phyloP scores from a whole-genome alignment of 2,113 vertebrate genomes.

The Pampusana beccarii region DNA sequence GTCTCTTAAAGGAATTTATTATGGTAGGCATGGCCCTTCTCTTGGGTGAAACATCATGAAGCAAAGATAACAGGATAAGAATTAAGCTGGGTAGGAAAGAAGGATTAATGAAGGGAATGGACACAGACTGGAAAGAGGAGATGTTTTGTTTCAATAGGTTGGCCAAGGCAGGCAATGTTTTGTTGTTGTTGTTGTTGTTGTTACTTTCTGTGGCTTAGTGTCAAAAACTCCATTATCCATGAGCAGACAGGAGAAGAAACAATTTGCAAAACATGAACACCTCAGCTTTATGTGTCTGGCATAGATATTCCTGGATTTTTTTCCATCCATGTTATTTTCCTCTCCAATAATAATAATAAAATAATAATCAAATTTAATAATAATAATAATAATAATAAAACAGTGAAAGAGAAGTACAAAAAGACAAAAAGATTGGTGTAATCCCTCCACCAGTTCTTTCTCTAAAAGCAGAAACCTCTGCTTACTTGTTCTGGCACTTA shows the following conservation, averaged over 20 bases:
- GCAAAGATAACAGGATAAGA: slow-evolving; percentile 21
- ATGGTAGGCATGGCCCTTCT: background rate
- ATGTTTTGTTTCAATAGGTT: slow-evolving; percentile 3
- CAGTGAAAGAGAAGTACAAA: background rate
- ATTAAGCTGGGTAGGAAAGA: slow-evolving; percentile 21
- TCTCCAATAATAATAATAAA: background rate
- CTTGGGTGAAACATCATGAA: background rate
- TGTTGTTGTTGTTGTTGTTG: background rate
- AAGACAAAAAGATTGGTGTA: background rate
- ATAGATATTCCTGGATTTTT: background rate
- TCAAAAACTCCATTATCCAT: slow-evolving; percentile 45
- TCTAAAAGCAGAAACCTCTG: background rate
- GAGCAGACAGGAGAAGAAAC: background rate
- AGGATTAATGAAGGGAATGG: slow-evolving; percentile 20
- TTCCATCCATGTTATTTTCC: background rate
- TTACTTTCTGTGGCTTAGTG: slow-evolving; percentile 9
- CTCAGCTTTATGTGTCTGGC: slow-evolving; percentile 16
- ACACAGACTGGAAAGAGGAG: slow-evolving; percentile 31
- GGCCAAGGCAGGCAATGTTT: slow-evolving; percentile 3
- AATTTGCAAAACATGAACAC: slow-evolving; percentile 6
- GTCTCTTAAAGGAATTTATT: slow-evolving; percentile 1
- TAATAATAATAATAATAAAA: background rate
- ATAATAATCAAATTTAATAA: no score
- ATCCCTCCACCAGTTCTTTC: background rate
- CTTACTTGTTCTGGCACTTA: background rate